Percentiles rank a stretch among this genome's conserved stretches.
Evolutionary conservation across 2,888 invertebrate species (phyloP).

Genomic region (Cosmia pyralina): DNA sequence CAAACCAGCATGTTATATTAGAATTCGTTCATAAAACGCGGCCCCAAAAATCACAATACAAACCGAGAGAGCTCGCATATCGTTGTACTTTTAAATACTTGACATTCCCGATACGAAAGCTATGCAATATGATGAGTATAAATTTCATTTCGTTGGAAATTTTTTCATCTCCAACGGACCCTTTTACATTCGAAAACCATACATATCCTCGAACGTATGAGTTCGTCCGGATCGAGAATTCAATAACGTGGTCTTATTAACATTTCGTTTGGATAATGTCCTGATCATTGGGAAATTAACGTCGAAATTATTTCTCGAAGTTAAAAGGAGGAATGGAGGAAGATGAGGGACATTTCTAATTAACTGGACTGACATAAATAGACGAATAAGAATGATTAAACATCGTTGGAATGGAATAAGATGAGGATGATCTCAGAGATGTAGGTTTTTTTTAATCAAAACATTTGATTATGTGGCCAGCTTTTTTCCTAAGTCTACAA

Average conservation of each 20-base stretch:
- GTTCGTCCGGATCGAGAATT: conserved; percentile 67
- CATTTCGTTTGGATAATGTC: conserved; percentile 57
- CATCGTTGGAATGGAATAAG: conserved; percentile 10
- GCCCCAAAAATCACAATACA: conserved; percentile 77
- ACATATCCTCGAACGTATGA: conserved; percentile 68
- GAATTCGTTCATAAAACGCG: conserved; percentile 59
- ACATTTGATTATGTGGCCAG: neutral
- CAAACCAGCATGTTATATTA: conserved; percentile 49
- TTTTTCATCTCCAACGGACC: conserved; percentile 75
- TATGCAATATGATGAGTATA: conserved; percentile 86
- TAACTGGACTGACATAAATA: conserved; percentile 9
- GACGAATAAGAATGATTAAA: conserved; percentile 13
- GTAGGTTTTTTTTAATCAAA: neutral
- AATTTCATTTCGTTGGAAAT: conserved; percentile 79
- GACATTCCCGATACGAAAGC: conserved; percentile 80
- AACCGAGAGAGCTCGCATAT: conserved; percentile 68
- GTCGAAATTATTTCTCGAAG: conserved; percentile 17
- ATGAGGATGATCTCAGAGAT: neutral
- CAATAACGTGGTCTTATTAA: conserved; percentile 74
- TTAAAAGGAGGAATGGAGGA: conserved; percentile 16
- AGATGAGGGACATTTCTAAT: conserved; percentile 21
- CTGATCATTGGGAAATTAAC: conserved; percentile 61
- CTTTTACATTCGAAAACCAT: conserved; percentile 73
- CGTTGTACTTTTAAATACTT: conserved; percentile 82
- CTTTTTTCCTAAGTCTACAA: neutral